Conservation (phyloP, 2,113 vertebrate genomes). For the Lethenteron camtschaticum region DNA sequence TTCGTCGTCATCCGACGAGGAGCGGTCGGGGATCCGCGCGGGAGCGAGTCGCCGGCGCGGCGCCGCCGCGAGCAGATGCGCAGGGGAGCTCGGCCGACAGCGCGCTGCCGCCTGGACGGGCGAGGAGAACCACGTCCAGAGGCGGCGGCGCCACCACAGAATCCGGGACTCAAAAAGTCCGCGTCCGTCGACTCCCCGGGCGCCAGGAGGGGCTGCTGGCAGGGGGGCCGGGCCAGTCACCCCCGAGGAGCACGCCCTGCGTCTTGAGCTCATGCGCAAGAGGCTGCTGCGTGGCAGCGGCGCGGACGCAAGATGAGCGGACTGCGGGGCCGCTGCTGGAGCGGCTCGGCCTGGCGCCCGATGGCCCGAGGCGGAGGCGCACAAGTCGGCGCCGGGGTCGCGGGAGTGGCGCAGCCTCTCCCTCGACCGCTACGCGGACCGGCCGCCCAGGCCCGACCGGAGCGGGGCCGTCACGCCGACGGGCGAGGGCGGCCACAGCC, state of each 20-base stretch:
- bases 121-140: conserved; percentile 15
- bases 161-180: conserved; percentile 41
- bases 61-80: conserved; percentile 40
- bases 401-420: conserved; percentile 10
- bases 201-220: conserved; percentile 21
- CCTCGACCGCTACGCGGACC: conserved; percentile 19
- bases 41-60: not conserved
- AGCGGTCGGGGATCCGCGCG: no score
- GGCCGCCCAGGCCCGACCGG: conserved; percentile 22
- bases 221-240: conserved; percentile 30
- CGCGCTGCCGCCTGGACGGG: conserved; percentile 31
- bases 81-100: conserved; percentile 65
- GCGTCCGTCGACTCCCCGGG: conserved; percentile 54
- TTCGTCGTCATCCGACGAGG: no score
- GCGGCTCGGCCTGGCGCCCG: conserved; percentile 40
- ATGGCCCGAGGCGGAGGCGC: conserved; percentile 23
- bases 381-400: no score
- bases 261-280: conserved; percentile 72
- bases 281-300: conserved; percentile 46
- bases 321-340: conserved; percentile 65
- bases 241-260: conserved; percentile 50
- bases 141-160: conserved; percentile 14
- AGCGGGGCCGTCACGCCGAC: conserved; percentile 3
- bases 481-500: conserved; percentile 23
- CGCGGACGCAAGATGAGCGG: conserved; percentile 71